A percentile compares a stretch with the other conserved stretches of the same genome.
Conservation (phyloP, 2,888 invertebrate genomes). For the Acleris literana region DNA sequence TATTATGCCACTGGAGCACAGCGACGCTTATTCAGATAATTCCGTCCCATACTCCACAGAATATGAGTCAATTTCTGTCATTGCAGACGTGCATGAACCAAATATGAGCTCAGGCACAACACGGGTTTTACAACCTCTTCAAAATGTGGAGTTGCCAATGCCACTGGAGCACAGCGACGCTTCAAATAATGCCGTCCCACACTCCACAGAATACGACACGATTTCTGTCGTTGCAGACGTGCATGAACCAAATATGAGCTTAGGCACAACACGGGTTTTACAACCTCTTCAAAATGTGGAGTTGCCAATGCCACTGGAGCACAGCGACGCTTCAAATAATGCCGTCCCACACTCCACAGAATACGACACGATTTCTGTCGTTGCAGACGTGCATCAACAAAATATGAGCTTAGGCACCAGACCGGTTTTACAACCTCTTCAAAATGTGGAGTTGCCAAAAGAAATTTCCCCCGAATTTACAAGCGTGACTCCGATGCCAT, state of each 20-base stretch:
- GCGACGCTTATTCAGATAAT: too few relatives aligned
- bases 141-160: too few relatives aligned
- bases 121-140: neutral
- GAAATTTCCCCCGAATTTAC: neutral
- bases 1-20: too few relatives aligned
- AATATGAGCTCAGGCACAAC: too few relatives aligned
- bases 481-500: neutral
- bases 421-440: neutral
- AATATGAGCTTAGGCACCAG: neutral
- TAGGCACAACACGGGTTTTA: too few relatives aligned
- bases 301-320: too few relatives aligned
- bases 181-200: too few relatives aligned
- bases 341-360: neutral
- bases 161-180: too few relatives aligned
- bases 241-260: neutral
- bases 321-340: too few relatives aligned
- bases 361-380: neutral
- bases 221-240: constrained; percentile 2
- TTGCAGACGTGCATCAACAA: too few relatives aligned
- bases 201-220: neutral
- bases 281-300: too few relatives aligned
- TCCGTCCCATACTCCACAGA: neutral
- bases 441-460: neutral
- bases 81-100: constrained; percentile 5
- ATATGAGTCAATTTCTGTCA: neutral